Base-by-base conservation (phyloP, 1,140 invertebrate genomes). In the Orchestia grillus region DNA sequence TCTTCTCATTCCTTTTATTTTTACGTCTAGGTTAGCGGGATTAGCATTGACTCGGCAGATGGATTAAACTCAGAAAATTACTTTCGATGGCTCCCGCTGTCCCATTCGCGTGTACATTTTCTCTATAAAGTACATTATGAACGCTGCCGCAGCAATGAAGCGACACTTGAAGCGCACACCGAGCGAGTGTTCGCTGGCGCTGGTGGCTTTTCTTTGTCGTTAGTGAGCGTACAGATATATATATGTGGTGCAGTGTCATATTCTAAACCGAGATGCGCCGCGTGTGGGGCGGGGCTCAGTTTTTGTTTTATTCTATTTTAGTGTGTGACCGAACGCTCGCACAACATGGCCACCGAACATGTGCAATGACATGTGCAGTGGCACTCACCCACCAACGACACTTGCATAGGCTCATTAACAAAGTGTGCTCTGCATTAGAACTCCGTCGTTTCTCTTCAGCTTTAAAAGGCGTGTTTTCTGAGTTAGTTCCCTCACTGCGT, bases 131-230 rank as follows among this genome's bases (percentile, higher is more conserved):
- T 77, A 77, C 62, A 77, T 28, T 36, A 15, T 3, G 11, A 36
- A 77, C 62, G 62, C 62, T 36, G 28, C 1, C 28, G 62, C 62
- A 77, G 62, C 62, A 36, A 3, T 36, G 62, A 77, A 77, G 62
- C 62, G 62, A 77, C 62, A 77, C 62, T 77, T 36, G 11, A 77
- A 77, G 62, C 62, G 36, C 11, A 77, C 62, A 36, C 28, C 62
- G 62, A 15, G 62, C 62, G 36, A 77, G 62, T 77, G 62, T 77
- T 23, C 28, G 62, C 28, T 77, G 62, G 62, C 47, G 47, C 6
- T 77, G 62, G 62, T 77, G 62, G 62, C 62, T 77, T 77, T 77
- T 77, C 62, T 77, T 77, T 77, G 62, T 77, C 62, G 62, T 77
- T 77, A 77, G 15, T 77, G 28, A 77, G 62, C 28, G 36, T 36